Base-by-base conservation (phyloP, 2,888 invertebrate species). In the Sturmia bella region DNA sequence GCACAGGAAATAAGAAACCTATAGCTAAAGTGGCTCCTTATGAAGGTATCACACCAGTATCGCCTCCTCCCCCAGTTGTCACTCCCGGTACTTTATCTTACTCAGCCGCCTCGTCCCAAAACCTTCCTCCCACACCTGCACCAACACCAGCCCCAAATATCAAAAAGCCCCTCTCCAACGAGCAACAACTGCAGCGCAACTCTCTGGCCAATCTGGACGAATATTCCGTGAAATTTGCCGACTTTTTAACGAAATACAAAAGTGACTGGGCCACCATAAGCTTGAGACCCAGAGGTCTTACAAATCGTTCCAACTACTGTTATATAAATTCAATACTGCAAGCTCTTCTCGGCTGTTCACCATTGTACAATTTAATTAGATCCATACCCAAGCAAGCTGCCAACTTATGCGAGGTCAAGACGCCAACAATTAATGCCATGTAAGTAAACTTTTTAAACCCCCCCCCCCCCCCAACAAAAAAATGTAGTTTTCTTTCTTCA, bases 311-410 rank as follows among this genome's bases (percentile, higher is more conserved):
- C 84, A 99, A 98, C 92, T 98, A 97, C 91, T 99, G 99, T 92
- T 99, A 98, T 89, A 97, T 98, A 83, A 99, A 99, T 91, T 96
- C 98, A 19, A 98, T 97, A 84, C 92, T 99, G 43, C 98, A 99
- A 91, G 98, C 98, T 0, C 91, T 99, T 85, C 93, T 98, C 37
- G 98, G 97, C 13, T 99, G 99, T 89, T 97, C 98, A 17, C 98
- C 98, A 0, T 96, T 99, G 91, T 98, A 97, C 91, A 98, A 98
- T 91, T 92, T 99, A 88, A 92, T 98, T 86, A 94, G 94, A 86
- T 94, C 95, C 43, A 92, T 98, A 87, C 95, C 96, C 0, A 93
- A 94, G 84, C 93, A 94, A 86, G 93, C 94, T 12, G 88, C 87
- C 15, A 85, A 87, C 45, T 92, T 93, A 19, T 93, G 92, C 41